Base-by-base conservation (phyloP, 1,140 invertebrate genomes). In the Rhyzopertha dominica region DNA sequence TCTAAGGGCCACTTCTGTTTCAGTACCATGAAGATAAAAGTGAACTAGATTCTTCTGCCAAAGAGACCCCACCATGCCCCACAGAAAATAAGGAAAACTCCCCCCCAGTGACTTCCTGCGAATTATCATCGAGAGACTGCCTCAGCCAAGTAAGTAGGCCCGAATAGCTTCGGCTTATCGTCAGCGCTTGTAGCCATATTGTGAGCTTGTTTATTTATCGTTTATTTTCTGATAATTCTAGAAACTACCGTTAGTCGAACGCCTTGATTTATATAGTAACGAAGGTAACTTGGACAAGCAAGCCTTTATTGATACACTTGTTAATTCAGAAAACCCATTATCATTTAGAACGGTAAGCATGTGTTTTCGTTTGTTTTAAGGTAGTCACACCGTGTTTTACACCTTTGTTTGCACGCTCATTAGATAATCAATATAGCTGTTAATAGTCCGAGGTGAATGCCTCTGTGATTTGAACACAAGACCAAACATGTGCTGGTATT, bases 311-410 rank as follows among this genome's bases (percentile, higher is more conserved):
- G 53, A 58, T 50, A 54, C 45, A 35, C 37, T 59, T 43, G 37
- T 47, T 38, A 53, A 47, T 46, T 54, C 41, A 31, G 59, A 58
- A 31, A 52, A 48, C 47, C 50, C 53, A 40, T 56, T 61, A 38
- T 47, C 47, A 35, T 45, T 39, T 53, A 58, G 55, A 54, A 53
- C 61, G 61, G 61, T 61, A 61, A 61, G 57, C 54, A 58, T 56
- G 57, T 38, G 32, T 50, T 29, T 47, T 42, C 28, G n/a, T 38
- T n/a, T n/a, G n/a, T n/a, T n/a, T n/a, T n/a, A n/a, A n/a, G n/a
- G n/a, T n/a, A n/a, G n/a, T n/a, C n/a, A n/a, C n/a, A n/a, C n/a
- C n/a, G n/a, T n/a, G n/a, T n/a, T n/a, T n/a, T n/a, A n/a, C n/a
- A n/a, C n/a, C n/a, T n/a, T n/a, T n/a, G n/a, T n/a, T n/a, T n/a